A percentile compares a stretch with the other conserved stretches of the same genome.
Evolutionary conservation across 2,797 vertebrate genomes (phyloP).

Genomic region (Xiphorhynchus erythropygius): DNA sequence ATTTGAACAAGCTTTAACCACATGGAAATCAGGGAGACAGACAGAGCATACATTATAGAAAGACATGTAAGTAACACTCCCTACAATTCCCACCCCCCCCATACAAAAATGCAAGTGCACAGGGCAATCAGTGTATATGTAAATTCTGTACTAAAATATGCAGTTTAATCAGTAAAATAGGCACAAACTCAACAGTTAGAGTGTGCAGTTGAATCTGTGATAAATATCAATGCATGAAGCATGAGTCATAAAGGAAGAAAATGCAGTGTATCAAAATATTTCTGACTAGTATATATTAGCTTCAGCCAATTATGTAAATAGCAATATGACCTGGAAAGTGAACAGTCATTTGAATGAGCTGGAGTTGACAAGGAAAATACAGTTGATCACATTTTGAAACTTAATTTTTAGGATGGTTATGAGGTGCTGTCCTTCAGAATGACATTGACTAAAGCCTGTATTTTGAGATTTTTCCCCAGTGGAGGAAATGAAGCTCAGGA

Average conservation of each 20-base stretch:
- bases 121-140: constrained; percentile 64
- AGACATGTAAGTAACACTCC: not conserved
- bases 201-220: constrained; percentile 44
- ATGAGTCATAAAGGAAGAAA: constrained; percentile 49
- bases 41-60: not conserved
- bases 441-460: not conserved
- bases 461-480: not conserved
- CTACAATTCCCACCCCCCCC: not conserved
- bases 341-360: constrained; percentile 21
- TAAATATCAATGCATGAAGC: constrained; percentile 59
- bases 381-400: not conserved
- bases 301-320: constrained; percentile 49
- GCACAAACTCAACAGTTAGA: constrained; percentile 39
- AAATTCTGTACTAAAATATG: constrained; percentile 75
- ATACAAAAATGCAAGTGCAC: constrained; percentile 4
- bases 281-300: constrained; percentile 29
- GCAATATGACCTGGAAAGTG: constrained; percentile 23
- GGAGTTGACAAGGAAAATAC: not conserved
- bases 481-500: not conserved
- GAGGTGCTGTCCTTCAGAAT: constrained; percentile 2
- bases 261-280: constrained; percentile 54
- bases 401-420: not conserved
- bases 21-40: not conserved
- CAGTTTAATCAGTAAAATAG: constrained; percentile 72
- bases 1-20: not conserved